Base-by-base conservation (phyloP, 2,113 vertebrate species). In the Ursus arctos region DNA sequence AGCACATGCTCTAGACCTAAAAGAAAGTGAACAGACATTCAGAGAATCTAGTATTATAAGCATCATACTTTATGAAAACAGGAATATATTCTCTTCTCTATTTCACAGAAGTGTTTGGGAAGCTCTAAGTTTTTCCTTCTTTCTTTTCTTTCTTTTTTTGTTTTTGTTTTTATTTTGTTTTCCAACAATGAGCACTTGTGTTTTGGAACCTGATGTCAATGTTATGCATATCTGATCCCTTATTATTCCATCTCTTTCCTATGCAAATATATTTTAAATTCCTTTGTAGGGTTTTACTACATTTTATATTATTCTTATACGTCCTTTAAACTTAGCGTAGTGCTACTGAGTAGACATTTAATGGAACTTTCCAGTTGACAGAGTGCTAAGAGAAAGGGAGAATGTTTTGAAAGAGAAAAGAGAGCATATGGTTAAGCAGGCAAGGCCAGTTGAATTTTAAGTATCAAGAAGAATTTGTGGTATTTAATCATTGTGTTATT, bases 241-340 rank as follows among this genome's bases (percentile, higher is more conserved):
- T 61, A 88, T 77, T 89, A 63, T 80, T 86, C 2, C 14, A 72
- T 65, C 47, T 83, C 16, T 65, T 87, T 43, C 16, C 36, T 71
- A 51, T 6, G 85, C 11, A 61, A 92, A 92, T 77, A 86, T 74
- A 81, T 80, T 90, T 93, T 83, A 69, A 90, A 18, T 59, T 96
- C 3, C 16, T 91, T 94, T 91, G 40, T 65, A 55, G 8, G 3
- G 10, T 22, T 53, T 67, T 26, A 84, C 79, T 71, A 19, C 89
- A 65, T 77, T 31, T 74, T 49, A 11, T 55, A 28, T 63, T 86
- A 53, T 65, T 74, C 31, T n/a, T 84, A 18, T 26, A 26, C 36
- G 16, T 69, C 24, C 18, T 53, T 43, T 69, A 49, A 55, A 85
- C 6, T 74, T 53, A 77, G 55, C 8, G 76, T 14, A 85, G 49